A percentile compares a stretch with the other conserved stretches of the same genome.
These are phyloP conservation scores for Thaumetopoea pityocampa DNA, from an alignment of 1,140 invertebrate genomes.

Conservation along the genomic window DNA sequence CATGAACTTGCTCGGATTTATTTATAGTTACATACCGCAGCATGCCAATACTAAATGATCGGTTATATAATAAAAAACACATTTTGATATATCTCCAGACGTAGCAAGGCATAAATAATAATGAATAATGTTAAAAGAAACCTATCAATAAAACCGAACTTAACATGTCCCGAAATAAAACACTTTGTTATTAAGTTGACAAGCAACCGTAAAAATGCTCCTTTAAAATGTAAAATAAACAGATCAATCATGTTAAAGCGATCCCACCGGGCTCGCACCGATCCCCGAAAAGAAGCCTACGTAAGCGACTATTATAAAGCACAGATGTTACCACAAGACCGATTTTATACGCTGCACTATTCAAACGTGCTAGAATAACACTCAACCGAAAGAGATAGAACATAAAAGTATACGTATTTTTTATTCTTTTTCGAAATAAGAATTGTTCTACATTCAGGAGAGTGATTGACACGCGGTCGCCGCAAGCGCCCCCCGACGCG, in stretches of 20 bases:
- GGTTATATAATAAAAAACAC: slow-evolving; percentile 4
- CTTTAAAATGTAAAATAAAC: slow-evolving; percentile 76
- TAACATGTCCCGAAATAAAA: slow-evolving; percentile 72
- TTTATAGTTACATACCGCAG: slow-evolving; percentile 4
- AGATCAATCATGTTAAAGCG: slow-evolving; percentile 75
- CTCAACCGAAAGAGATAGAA: slow-evolving; percentile 38
- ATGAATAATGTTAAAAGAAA: slow-evolving; percentile 64
- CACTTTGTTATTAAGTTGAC: slow-evolving; percentile 76
- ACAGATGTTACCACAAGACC: slow-evolving; percentile 71
- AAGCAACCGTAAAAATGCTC: slow-evolving; percentile 75
- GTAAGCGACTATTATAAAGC: slow-evolving; percentile 73
- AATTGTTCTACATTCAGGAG: slow-evolving; percentile 70
- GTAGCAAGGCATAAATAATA: slow-evolving; percentile 22
- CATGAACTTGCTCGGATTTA: slow-evolving; percentile 2
- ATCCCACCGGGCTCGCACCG: slow-evolving; percentile 67
- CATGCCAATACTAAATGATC: slow-evolving; percentile 11
- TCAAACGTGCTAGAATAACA: slow-evolving; percentile 27
- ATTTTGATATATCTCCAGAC: slow-evolving; percentile 18
- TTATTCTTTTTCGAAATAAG: slow-evolving; percentile 72
- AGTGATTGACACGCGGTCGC: slow-evolving; percentile 73
- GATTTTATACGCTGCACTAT: slow-evolving; percentile 42
- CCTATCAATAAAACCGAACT: slow-evolving; percentile 74
- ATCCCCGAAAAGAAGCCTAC: slow-evolving; percentile 73
- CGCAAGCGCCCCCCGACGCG: slow-evolving; percentile 60
- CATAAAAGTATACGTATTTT: slow-evolving; percentile 67